phyloP scores from a whole-genome alignment of 2,888 invertebrate genomes.

The Strigamia crassipes region DNA sequence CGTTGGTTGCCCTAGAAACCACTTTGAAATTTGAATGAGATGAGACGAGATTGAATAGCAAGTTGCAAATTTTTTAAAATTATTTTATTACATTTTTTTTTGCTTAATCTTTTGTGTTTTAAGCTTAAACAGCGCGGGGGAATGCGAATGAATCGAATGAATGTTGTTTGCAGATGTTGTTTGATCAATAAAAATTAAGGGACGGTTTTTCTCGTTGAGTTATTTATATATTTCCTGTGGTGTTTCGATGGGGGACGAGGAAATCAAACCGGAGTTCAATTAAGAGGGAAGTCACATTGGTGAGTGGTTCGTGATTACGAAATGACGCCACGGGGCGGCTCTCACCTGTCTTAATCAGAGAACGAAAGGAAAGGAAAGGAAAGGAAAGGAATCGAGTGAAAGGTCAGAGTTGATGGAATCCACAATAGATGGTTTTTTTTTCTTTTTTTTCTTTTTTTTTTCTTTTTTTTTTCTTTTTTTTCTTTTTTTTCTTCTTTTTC shows the following conservation, averaged over 20 bases:
- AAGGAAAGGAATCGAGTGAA: neutral
- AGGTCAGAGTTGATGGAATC: neutral
- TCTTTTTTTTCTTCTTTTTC: neutral
- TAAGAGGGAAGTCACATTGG: neutral
- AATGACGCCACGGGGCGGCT: constrained; percentile 7
- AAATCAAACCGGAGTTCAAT: neutral
- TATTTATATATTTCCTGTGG: neutral
- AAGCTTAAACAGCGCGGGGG: too few species aligned
- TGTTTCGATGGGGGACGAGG: neutral
- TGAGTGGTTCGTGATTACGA: constrained; percentile 24
- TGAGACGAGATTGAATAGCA: neutral
- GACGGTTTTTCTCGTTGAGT: too few species aligned
- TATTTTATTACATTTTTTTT: too few species aligned
- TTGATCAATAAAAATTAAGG: neutral
- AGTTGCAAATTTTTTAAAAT: too few species aligned
- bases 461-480: neutral
- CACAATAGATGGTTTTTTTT: neutral
- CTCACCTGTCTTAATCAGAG: constrained; percentile 17
- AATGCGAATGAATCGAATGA: too few species aligned
- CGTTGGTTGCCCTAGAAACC: constrained; percentile 8
- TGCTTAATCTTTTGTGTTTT: too few species aligned
- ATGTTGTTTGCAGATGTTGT: too few species aligned
- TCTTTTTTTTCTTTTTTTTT: neutral
- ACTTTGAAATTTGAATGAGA: neutral
- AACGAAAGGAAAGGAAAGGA: neutral